Percentiles rank a stretch among this genome's conserved stretches.
These are phyloP conservation scores for Varanus salvator DNA, from an alignment of 2,113 vertebrate species.

Conservation along the genomic window DNA sequence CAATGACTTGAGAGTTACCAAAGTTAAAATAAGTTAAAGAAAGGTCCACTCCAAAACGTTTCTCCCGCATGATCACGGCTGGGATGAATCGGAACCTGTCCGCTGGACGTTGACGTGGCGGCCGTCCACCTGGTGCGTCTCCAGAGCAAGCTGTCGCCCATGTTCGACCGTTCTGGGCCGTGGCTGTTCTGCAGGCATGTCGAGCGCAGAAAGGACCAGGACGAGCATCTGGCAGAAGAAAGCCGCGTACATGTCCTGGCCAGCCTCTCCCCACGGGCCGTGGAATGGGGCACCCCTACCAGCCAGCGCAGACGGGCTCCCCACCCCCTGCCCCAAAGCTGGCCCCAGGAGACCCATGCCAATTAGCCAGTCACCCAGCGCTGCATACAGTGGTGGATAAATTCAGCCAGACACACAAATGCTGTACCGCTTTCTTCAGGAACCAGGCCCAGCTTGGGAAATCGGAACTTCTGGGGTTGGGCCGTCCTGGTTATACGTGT, in stretches of 20 bases:
- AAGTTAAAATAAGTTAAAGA: conserved; percentile 53
- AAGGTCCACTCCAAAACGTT: conserved; percentile 9
- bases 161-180: background rate
- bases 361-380: conserved; percentile 42
- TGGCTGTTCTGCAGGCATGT: conserved; percentile 10
- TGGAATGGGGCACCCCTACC: background rate
- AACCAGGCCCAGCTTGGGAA: conserved; percentile 52
- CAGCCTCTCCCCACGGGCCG: background rate
- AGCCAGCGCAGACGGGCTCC: background rate
- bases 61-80: background rate
- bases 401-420: conserved; percentile 43
- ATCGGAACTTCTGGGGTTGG: conserved; percentile 26
- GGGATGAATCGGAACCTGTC: background rate
- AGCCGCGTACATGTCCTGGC: no score
- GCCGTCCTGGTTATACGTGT: conserved; percentile 63
- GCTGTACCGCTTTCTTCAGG: conserved; percentile 47
- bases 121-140: accelerated
- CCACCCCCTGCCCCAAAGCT: background rate
- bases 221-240: no score
- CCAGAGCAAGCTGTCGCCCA: accelerated
- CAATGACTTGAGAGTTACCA: background rate
- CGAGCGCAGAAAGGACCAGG: background rate
- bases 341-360: conserved; percentile 2
- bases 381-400: conserved; percentile 57
- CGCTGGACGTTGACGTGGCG: background rate